Conservation (phyloP, 1,140 invertebrate genomes). For the Amyelois transitella region DNA sequence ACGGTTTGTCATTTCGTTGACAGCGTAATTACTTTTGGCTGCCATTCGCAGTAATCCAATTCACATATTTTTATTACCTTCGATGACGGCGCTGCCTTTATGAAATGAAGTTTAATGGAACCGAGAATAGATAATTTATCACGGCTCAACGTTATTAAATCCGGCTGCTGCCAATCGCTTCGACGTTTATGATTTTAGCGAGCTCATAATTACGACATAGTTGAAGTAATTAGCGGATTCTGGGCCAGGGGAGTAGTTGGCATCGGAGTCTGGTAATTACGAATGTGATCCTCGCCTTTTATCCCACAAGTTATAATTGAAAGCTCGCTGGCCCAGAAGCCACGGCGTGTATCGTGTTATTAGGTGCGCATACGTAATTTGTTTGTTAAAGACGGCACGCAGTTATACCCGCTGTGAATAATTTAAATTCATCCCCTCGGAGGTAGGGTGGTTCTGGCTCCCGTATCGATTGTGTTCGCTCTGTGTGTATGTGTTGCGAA, state of each 20-base stretch:
- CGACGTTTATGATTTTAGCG: conserved; percentile 26
- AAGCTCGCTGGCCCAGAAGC: conserved; percentile 59
- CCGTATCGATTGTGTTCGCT: conserved; percentile 55
- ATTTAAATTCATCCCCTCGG: conserved; percentile 70
- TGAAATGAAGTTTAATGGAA: conserved; percentile 5
- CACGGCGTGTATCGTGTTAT: conserved; percentile 61
- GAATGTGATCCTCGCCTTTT: conserved; percentile 45
- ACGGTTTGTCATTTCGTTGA: neutral
- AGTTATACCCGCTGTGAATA: conserved; percentile 70
- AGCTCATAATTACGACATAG: conserved; percentile 41
- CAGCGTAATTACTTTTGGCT: neutral
- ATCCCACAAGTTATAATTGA: conserved; percentile 66
- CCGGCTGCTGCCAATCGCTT: conserved; percentile 18
- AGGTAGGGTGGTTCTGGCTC: conserved; percentile 38
- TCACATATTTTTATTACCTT: neutral
- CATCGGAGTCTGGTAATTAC: conserved; percentile 47
- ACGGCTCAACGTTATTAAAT: conserved; percentile 12
- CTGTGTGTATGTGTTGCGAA: conserved; percentile 34
- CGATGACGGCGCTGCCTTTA: neutral
- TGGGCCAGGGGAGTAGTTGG: conserved; percentile 29
- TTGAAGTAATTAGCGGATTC: conserved; percentile 48
- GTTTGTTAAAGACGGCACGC: conserved; percentile 72
- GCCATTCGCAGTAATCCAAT: neutral
- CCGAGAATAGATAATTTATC: neutral
- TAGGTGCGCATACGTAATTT: conserved; percentile 72